Conservation (phyloP, 2,888 invertebrate species). For the Dermolepida albohirtum region DNA sequence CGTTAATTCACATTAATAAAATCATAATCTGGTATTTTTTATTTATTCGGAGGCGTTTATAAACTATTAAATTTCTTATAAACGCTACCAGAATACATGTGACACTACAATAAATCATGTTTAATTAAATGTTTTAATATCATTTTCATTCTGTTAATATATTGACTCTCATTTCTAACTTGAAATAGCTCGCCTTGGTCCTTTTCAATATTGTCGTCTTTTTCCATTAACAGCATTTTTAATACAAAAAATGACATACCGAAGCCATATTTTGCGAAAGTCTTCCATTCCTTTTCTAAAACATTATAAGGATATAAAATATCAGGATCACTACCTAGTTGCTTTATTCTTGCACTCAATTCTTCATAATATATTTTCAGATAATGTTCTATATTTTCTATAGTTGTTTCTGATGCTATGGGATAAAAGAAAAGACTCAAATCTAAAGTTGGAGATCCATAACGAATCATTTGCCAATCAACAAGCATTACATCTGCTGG, state of each 20-base stretch:
- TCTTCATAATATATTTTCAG: constrained; percentile 27
- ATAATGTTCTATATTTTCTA: constrained; percentile 27
- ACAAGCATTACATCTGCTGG: constrained; percentile 33
- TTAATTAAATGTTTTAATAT: constrained; percentile 13
- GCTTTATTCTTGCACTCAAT: constrained; percentile 8
- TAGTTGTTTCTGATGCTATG: constrained; percentile 25
- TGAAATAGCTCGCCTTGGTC: neutral
- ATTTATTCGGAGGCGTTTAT: too few relatives aligned
- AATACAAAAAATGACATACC: constrained; percentile 13
- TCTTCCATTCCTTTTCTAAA: constrained; percentile 33
- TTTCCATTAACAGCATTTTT: constrained; percentile 5
- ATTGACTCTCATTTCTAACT: constrained; percentile 1
- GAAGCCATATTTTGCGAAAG: constrained; percentile 26
- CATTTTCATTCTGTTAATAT: constrained; percentile 4
- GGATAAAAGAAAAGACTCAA: constrained; percentile 38
- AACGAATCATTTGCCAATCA: constrained; percentile 33
- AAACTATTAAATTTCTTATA: too few relatives aligned
- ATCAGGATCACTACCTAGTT: constrained; percentile 35
- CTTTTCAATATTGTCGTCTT: neutral
- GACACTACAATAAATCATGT: neutral
- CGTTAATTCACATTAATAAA: too few relatives aligned
- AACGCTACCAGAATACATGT: too few relatives aligned
- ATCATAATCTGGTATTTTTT: too few relatives aligned
- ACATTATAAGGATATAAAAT: constrained; percentile 28
- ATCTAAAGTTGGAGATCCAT: constrained; percentile 36